phyloP scores from a whole-genome alignment of 2,888 invertebrate genomes.

The Lithophane leautieri region DNA sequence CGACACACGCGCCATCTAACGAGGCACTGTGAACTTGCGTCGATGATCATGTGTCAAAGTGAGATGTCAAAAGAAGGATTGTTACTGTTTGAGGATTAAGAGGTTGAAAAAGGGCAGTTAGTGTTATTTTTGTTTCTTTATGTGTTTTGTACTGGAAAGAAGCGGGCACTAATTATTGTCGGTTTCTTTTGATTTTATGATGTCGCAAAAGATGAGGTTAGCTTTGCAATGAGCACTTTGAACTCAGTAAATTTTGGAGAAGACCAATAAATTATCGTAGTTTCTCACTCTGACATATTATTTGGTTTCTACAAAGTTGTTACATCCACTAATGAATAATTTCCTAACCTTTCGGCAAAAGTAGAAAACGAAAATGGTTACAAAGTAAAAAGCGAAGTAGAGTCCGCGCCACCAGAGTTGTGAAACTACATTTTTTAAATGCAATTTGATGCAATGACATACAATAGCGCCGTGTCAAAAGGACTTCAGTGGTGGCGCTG shows the following conservation, averaged over 20 bases:
- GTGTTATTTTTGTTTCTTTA: constrained; percentile 37
- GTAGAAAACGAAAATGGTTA: neutral
- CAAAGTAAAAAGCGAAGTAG: neutral
- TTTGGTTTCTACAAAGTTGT: neutral
- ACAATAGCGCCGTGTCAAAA: no score
- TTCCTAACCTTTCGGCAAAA: neutral
- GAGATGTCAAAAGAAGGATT: constrained; percentile 62
- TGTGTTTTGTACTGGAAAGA: constrained; percentile 31
- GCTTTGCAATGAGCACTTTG: neutral
- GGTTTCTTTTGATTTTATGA: constrained; percentile 8
- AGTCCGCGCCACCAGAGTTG: no score
- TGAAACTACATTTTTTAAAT: no score
- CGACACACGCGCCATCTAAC: constrained; percentile 81
- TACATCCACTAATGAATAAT: neutral
- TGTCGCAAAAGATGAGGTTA: neutral
- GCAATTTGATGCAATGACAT: no score
- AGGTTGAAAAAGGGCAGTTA: constrained; percentile 43
- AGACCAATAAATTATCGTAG: neutral
- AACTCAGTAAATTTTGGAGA: neutral
- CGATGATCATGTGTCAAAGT: constrained; percentile 71
- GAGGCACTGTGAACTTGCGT: constrained; percentile 75
- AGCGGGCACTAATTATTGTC: constrained; percentile 1
- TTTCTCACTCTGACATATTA: neutral
- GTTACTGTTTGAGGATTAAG: constrained; percentile 58
- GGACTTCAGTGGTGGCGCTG: no score